Evolutionary conservation across 2,888 invertebrate genomes (phyloP).

Genomic region (Heliconius ethilla): DNA sequence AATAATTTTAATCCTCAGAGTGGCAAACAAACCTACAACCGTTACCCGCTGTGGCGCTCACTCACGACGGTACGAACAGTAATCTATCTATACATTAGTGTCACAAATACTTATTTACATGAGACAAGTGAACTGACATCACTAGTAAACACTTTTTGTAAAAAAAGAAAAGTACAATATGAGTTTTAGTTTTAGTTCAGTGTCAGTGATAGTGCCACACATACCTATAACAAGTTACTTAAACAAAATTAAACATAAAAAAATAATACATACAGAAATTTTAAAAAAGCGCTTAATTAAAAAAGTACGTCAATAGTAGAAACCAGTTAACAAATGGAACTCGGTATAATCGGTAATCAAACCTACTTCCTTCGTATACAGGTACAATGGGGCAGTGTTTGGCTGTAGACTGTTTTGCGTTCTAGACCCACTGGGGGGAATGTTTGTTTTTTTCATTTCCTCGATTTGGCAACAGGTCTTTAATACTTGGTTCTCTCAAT

Average conservation of each 20-base stretch:
- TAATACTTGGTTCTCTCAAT: no score
- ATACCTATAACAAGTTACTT: background rate
- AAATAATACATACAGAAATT: background rate
- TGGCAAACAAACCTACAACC: background rate
- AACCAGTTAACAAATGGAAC: background rate
- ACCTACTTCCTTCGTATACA: background rate
- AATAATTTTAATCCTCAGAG: no score
- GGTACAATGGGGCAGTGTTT: background rate
- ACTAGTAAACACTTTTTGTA: constrained; percentile 30
- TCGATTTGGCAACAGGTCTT: no score
- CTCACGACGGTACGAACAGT: background rate
- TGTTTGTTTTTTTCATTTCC: no score
- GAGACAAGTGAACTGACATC: constrained; percentile 3
- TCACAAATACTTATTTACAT: background rate
- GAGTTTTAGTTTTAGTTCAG: constrained; percentile 36
- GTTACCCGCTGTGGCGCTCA: no score
- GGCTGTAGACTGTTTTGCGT: no score
- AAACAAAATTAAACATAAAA: background rate
- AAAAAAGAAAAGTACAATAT: constrained; percentile 22
- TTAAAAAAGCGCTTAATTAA: background rate
- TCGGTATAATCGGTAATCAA: background rate
- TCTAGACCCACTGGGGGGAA: no score
- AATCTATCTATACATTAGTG: background rate
- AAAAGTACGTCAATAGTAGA: no score
- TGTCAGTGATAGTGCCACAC: constrained; percentile 34